A percentile compares a stretch with the other conserved stretches of the same genome.
These are phyloP conservation scores for Saxidomus purpurata DNA, from an alignment of 1,140 invertebrate species.

Conservation along the genomic window DNA sequence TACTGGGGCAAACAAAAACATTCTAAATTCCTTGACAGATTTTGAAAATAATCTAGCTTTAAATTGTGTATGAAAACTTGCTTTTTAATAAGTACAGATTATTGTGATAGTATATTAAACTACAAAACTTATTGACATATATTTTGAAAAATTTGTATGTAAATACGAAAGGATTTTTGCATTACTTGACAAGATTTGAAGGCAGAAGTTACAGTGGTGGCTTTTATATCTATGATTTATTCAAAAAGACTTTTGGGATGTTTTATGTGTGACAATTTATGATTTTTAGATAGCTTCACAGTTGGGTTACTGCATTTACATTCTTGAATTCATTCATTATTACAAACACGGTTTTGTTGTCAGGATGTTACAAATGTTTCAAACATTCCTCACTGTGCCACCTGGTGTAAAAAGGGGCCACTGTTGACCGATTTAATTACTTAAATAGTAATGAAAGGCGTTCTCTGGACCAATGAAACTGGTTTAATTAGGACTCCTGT, in stretches of 20 bases:
- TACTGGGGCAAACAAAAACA: neutral
- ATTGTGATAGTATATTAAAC: slow-evolving; percentile 14
- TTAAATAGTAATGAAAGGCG: slow-evolving; percentile 33
- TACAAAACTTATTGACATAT: neutral
- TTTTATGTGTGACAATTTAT: slow-evolving; percentile 53
- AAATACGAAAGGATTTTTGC: neutral
- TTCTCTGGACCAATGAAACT: slow-evolving; percentile 42
- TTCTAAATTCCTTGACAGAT: slow-evolving; percentile 50
- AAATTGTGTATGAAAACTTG: neutral
- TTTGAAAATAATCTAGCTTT: slow-evolving; percentile 53
- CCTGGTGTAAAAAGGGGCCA: slow-evolving; percentile 45
- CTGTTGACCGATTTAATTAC: slow-evolving; percentile 55
- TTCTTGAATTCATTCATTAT: slow-evolving; percentile 41
- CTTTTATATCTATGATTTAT: neutral
- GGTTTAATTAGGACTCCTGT: neutral
- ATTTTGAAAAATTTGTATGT: neutral
- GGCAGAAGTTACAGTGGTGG: neutral
- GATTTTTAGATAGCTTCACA: slow-evolving; percentile 53
- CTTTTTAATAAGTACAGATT: slow-evolving; percentile 16
- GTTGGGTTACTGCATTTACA: slow-evolving; percentile 25
- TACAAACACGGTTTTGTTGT: neutral
- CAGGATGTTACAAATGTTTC: slow-evolving; percentile 10
- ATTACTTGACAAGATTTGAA: neutral
- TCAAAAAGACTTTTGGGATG: neutral
- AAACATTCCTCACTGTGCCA: neutral